Percentiles rank a stretch among this genome's conserved stretches.
These are phyloP conservation scores for Eustalomyia histrio DNA, from an alignment of 2,888 invertebrate species.

Conservation along the genomic window DNA sequence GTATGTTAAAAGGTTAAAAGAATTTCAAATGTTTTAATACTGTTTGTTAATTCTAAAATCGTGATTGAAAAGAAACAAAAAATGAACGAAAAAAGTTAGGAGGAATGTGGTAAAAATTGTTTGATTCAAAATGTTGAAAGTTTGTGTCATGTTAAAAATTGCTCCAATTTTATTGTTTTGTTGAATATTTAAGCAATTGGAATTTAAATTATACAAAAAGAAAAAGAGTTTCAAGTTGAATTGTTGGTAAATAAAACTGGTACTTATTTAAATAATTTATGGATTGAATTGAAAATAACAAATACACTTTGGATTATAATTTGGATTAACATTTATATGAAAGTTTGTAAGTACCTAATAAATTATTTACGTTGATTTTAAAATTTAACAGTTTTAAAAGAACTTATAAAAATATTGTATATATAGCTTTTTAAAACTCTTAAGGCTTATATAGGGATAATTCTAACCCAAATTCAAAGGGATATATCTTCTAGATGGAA, in stretches of 20 bases:
- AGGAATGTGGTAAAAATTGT: conserved; percentile 31
- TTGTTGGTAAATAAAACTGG: conserved; percentile 3
- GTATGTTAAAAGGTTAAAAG: conserved; percentile 63
- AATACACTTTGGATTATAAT: neutral
- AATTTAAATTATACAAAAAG: conserved; percentile 9
- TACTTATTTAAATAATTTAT: neutral
- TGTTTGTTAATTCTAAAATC: conserved; percentile 61
- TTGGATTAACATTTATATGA: conserved; percentile 5
- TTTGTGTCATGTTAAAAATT: conserved; percentile 59
- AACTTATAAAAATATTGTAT: too few species aligned
- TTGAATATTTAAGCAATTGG: conserved; percentile 40
- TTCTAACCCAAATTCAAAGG: too few species aligned
- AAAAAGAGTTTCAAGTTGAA: neutral
- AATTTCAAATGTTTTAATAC: conserved; percentile 62
- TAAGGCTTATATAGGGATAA: too few species aligned
- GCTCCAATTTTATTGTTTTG: conserved; percentile 53
- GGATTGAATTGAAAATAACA: neutral
- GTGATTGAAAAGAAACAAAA: conserved; percentile 56
- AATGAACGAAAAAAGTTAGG: conserved; percentile 22
- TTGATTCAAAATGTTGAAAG: conserved; percentile 47
- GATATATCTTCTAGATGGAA: too few species aligned
- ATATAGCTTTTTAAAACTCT: too few species aligned
- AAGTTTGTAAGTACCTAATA: conserved; percentile 12
- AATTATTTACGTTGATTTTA: neutral
- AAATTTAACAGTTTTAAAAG: neutral